Evolutionary conservation across 1,140 invertebrate genomes (phyloP).

Genomic region (Cardiocondyla obscurior): DNA sequence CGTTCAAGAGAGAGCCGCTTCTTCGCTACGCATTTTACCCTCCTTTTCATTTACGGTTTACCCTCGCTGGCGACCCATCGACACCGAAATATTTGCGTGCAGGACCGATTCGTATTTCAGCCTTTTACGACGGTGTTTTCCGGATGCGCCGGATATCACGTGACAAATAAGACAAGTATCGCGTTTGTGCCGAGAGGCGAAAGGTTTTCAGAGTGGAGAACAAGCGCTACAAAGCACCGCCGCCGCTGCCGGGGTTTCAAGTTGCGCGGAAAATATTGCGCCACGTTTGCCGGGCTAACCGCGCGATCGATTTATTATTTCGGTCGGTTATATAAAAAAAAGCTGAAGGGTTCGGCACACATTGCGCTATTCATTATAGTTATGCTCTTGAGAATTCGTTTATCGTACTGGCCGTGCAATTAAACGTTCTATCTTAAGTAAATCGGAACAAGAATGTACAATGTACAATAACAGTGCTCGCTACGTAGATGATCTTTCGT

Average conservation of each 20-base stretch:
- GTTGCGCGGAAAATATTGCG: slow-evolving; percentile 15
- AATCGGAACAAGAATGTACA: slow-evolving; percentile 14
- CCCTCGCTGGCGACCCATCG: slow-evolving; percentile 6
- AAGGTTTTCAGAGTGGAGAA: background rate
- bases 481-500: slow-evolving; percentile 13
- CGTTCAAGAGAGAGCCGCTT: slow-evolving; percentile 1
- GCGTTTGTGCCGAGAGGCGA: background rate
- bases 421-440: slow-evolving; percentile 27
- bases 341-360: background rate
- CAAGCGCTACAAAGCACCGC: slow-evolving; percentile 30
- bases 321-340: background rate
- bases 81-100: slow-evolving; percentile 22
- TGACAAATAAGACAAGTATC: slow-evolving; percentile 48
- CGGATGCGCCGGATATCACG: slow-evolving; percentile 25
- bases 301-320: slow-evolving; percentile 36
- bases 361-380: background rate
- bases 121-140: slow-evolving; percentile 28
- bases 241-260: background rate
- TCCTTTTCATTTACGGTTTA: background rate
- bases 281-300: background rate
- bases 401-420: background rate
- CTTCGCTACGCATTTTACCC: background rate
- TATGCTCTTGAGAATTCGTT: slow-evolving; percentile 23
- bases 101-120: slow-evolving; percentile 45
- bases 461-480: background rate